Base-by-base conservation (phyloP, 2,113 vertebrate genomes). In the Thamnophis sirtalis region DNA sequence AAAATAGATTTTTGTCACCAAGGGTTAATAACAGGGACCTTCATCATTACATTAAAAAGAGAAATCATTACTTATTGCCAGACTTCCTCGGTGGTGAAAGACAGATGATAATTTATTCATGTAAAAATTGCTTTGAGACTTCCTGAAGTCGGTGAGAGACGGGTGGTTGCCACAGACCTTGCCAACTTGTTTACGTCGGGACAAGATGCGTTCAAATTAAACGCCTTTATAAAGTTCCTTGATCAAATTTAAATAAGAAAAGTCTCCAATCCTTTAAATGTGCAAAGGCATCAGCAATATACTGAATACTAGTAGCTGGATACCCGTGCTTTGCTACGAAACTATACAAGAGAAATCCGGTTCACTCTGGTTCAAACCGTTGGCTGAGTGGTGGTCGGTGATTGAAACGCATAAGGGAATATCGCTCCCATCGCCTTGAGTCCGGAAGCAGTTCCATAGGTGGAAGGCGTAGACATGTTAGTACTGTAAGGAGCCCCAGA, bases 181-280 rank as follows among this genome's bases (percentile, higher is more conserved):
- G 50, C 2, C 68, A 93, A 91, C 91, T 68, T 93, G 89, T 92
- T 89, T 89, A 91, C 0, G 26, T 95, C 95, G 92, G 89, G 92
- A 93, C 68, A 48, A 96, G 88, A 91, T 73, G 90, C 26, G 91
- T 88, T 93, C 94, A 93, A 90, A 91, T 92, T 96, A 95, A 92
- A 96, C 95, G 95, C 93, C 92, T 96, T 96, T 96, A 96, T 96
- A 96, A 95, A 96, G 87, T 38, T 90, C 92, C 95, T 94, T 96
- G 95, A 96, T 95, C 91, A 87, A 60, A 94, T 89, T 91, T 94
- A 95, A 96, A 93, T 84, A 22, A 95, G 0, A 4, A 63, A 92
- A 53, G 63, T 84, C 94, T 85, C 53, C 80, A 85, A 58, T 33
- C 56, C 26, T 93, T 96, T 58, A 49, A 94, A 95, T 93, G 94